Conservation (phyloP, 2,797 vertebrate species). For the Neosilurus mollespiculum region DNA sequence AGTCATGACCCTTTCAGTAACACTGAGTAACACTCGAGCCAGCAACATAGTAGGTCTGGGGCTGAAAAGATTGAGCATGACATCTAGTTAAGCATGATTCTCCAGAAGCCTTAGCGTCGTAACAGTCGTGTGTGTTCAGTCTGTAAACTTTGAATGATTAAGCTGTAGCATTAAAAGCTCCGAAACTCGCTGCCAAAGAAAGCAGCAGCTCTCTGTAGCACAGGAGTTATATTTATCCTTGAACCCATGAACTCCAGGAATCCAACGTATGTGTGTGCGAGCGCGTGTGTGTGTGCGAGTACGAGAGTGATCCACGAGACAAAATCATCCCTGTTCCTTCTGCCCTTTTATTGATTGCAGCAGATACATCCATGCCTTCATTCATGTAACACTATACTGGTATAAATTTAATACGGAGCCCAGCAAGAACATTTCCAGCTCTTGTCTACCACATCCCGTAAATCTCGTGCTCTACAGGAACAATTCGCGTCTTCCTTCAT, state of each 20-base stretch:
- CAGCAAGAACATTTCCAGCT: constrained; percentile 26
- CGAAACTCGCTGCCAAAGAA: constrained; percentile 30
- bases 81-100: background rate
- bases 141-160: constrained; percentile 40
- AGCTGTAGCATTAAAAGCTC: constrained; percentile 39
- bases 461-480: constrained; percentile 16
- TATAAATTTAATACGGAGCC: constrained; percentile 59
- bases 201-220: constrained; percentile 6
- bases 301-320: constrained; percentile 60
- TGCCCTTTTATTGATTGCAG: constrained; percentile 72
- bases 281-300: constrained; percentile 29
- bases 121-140: constrained; percentile 5
- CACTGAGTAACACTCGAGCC: background rate
- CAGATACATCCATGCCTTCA: constrained; percentile 70
- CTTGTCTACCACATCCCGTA: constrained; percentile 3
- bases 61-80: constrained; percentile 7
- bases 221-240: constrained; percentile 39
- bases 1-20: constrained; percentile 14
- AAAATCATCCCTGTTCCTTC: constrained; percentile 67
- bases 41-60: background rate
- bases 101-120: background rate
- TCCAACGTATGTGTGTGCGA: constrained; percentile 25
- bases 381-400: constrained; percentile 68
- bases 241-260: constrained; percentile 32
- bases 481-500: constrained; percentile 4